Conservation (phyloP, 2,888 invertebrate species). For the Eilema sororculum region DNA sequence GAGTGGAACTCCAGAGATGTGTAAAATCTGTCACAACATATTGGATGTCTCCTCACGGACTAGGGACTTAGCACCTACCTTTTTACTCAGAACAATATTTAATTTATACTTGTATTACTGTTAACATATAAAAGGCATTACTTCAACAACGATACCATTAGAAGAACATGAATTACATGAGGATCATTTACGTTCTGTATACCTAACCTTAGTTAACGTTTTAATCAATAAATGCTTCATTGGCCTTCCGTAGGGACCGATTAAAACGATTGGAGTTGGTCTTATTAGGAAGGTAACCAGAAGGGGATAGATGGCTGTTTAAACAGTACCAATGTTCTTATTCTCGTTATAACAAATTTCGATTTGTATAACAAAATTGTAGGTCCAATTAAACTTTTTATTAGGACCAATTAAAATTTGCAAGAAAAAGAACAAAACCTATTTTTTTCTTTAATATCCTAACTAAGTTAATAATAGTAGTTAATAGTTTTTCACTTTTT, state of each 20-base stretch:
- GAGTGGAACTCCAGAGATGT: slow-evolving; percentile 33
- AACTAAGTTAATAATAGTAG: too few relatives aligned
- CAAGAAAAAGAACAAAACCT: not conserved
- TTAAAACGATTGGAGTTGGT: slow-evolving; percentile 10
- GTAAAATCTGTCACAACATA: slow-evolving; percentile 29
- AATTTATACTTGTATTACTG: slow-evolving; percentile 14
- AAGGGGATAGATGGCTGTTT: not conserved
- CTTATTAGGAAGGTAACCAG: not conserved
- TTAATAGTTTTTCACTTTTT: not conserved
- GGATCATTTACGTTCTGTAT: slow-evolving; percentile 38
- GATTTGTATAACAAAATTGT: not conserved
- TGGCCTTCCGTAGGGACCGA: slow-evolving; percentile 18
- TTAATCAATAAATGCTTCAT: slow-evolving; percentile 20
- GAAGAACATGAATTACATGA: slow-evolving; percentile 39
- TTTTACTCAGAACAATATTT: slow-evolving; percentile 20
- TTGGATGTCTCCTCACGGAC: slow-evolving; percentile 31
- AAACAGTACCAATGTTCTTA: not conserved
- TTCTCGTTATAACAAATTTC: not conserved
- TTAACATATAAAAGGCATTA: slow-evolving; percentile 3
- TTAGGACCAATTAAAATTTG: not conserved
- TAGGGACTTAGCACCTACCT: slow-evolving; percentile 23
- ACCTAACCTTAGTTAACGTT: slow-evolving; percentile 17
- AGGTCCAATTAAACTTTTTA: too few relatives aligned
- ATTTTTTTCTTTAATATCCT: too few relatives aligned
- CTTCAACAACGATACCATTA: slow-evolving; percentile 25